Evolutionary conservation across 2,113 vertebrate genomes (phyloP), one percentile per base, ranked within the genome.

Genomic region (Platichthys flesus): DNA sequence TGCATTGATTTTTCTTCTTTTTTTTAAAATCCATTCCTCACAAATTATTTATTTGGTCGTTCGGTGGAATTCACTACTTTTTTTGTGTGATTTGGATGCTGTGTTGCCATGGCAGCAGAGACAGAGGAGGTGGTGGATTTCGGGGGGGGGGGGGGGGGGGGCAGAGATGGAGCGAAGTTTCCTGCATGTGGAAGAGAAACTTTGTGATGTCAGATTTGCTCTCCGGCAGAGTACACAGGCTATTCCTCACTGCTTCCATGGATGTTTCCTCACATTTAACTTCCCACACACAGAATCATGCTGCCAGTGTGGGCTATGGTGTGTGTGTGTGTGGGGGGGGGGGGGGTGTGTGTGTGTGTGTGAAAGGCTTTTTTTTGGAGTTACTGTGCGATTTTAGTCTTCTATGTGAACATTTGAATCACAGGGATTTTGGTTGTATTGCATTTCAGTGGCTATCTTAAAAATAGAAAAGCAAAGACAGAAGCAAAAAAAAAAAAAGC

Each of bases 71-170:
- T 88, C 56, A 77, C 82, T 86, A 67, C 63, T 64, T 70, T 71
- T 74, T 74, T 58, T 67, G n/a, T 26, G 28, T 28, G 28, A 69
- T 79, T 70, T 71, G 64, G 66, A 73, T 71, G 76, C 62, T 68
- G 74, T 58, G 87, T 91, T 91, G 78, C 85, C 75, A 86, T 88
- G 79, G 86, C 57, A 90, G 80, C 81, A 52, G 70, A 56, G 67
- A 78, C 16, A 4, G 52, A 23, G 79, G 79, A 67, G 57, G 57
- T 47, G 18, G 57, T 59, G 55, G 60, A 56, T 63, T 73, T 47
- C 58, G 72, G 79, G 61, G 47, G n/a, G n/a, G n/a, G n/a, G n/a
- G 24, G 24, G 24, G 24, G 52, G 45, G 45, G 59, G 68, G 21
- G 76, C 24, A 12, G 23, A 24, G 66, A 55, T 1, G 18, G 3